Base-by-base conservation (phyloP, 2,113 vertebrate species). In the Sylvietta virens region DNA sequence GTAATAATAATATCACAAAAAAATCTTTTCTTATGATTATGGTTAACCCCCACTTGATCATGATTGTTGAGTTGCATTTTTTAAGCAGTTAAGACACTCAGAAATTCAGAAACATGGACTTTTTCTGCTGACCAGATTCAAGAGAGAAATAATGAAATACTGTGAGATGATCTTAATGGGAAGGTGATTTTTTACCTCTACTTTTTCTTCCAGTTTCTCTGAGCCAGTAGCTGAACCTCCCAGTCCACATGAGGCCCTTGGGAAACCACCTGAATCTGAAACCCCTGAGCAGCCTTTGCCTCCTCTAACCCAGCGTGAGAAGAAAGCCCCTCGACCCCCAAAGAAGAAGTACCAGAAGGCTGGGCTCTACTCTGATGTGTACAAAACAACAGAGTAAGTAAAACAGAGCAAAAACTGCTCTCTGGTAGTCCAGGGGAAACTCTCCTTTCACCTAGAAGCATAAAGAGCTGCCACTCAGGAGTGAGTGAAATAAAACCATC, bases 351-450 rank as follows among this genome's bases (percentile, higher is more conserved):
- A 99, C 97, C 98, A 99, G 98, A 99, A 98, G 95, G 99, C 99
- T 35, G 99, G 99, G 80, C 98, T 99, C 88, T 99, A 99, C 98
- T 99, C 99, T 23, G 99, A 99, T 28, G 98, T 99, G 93, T 99
- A 99, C 98, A 99, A 99, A 98, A 99, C 98, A 37, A 97, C 98
- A 90, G 99, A 99, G 99, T 99, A 96, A 99, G 99, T 98, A 93
- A 93, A n/a, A 53, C 33, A 27, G 24, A 51, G 67, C 13, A 35
- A 80, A 80, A 73, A 22, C 64, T 82, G 40, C 62, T 77, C 24
- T 70, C 84, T 66, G 40, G 15, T 33, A 45, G 10, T 35, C 73
- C 70, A 14, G 44, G 58, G 77, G 57, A 67, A 60, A 20, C 14
- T 65, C 72, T 86, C 6, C 42, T 82, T 78, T 65, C 61, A 80